Conservation (phyloP, 2,888 invertebrate genomes). For the Luffia ferchaultella region DNA sequence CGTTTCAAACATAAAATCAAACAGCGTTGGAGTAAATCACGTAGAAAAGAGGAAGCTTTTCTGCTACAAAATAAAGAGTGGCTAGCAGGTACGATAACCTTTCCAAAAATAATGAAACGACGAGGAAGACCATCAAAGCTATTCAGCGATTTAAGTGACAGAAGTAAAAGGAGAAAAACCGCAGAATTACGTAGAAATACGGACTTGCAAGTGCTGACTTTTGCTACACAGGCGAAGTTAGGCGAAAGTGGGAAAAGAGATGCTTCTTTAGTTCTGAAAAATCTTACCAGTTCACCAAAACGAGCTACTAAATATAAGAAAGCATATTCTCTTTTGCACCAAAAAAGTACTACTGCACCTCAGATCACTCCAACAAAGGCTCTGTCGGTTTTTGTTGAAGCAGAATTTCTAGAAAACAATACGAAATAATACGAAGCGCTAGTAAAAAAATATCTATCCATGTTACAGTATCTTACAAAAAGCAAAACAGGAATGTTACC, state of each 20-base stretch:
- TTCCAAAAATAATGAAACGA: no score
- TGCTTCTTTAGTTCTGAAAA: slow-evolving; percentile 4
- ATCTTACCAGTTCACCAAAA: slow-evolving; percentile 8
- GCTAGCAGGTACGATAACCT: no score
- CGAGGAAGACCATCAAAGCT: slow-evolving; percentile 13
- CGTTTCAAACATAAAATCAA: slow-evolving; percentile 3
- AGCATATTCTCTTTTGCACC: not conserved
- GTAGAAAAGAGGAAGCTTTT: not conserved
- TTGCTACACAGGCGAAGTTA: slow-evolving; percentile 4
- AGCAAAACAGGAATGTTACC: slow-evolving; percentile 8
- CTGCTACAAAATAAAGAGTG: not conserved
- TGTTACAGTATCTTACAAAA: slow-evolving; percentile 11
- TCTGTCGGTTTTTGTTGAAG: slow-evolving; percentile 15
- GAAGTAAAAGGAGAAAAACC: slow-evolving; percentile 15
- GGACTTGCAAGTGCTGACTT: slow-evolving; percentile 3
- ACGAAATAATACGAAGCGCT: slow-evolving; percentile 11
- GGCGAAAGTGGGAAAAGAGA: not conserved
- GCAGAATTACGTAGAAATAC: slow-evolving; percentile 9
- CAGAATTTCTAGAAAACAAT: slow-evolving; percentile 11
- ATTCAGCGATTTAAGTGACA: slow-evolving; percentile 14
- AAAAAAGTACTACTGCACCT: slow-evolving; percentile 1
- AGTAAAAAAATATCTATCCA: slow-evolving; percentile 9
- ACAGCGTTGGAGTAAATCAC: not conserved
- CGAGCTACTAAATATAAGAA: slow-evolving; percentile 12
- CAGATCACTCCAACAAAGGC: slow-evolving; percentile 8